Conservation (phyloP, 2,888 invertebrate species). For the Polydrusus tereticollis region DNA sequence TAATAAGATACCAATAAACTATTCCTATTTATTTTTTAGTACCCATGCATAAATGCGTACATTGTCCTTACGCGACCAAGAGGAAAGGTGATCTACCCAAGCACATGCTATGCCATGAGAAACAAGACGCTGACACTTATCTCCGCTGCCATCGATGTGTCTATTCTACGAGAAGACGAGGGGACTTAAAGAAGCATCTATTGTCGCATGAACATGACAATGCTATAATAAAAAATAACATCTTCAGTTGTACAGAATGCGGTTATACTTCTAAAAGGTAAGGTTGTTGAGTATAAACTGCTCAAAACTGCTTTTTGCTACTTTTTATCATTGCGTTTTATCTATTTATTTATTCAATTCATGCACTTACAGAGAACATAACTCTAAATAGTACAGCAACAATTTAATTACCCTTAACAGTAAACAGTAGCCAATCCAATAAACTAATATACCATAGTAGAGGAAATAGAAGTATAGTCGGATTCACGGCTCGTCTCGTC, state of each 20-base stretch:
- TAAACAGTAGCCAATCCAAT: too few species aligned
- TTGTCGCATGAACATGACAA: conserved; percentile 43
- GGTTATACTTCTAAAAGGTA: conserved; percentile 52
- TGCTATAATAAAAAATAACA: conserved; percentile 4
- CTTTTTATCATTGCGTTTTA: background rate
- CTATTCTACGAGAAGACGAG: conserved; percentile 52
- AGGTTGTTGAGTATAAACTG: background rate
- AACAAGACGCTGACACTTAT: conserved; percentile 27
- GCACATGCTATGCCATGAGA: conserved; percentile 54
- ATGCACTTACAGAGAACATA: too few species aligned
- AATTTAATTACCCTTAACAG: too few species aligned
- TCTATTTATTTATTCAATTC: too few species aligned
- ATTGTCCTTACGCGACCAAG: conserved; percentile 55
- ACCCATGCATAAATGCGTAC: conserved; percentile 51
- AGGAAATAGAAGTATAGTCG: too few species aligned
- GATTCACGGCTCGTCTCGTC: too few species aligned
- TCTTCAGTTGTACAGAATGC: conserved; percentile 51
- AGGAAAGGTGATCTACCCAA: conserved; percentile 56
- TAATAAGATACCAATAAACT: too few species aligned
- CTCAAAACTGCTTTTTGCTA: too few species aligned
- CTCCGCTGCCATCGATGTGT: conserved; percentile 50
- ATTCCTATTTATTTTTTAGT: conserved; percentile 25
- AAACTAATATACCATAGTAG: too few species aligned
- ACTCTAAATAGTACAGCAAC: too few species aligned
- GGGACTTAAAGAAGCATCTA: conserved; percentile 53